Conservation (phyloP, 2,888 invertebrate species). For the Drosophila anomelani region DNA sequence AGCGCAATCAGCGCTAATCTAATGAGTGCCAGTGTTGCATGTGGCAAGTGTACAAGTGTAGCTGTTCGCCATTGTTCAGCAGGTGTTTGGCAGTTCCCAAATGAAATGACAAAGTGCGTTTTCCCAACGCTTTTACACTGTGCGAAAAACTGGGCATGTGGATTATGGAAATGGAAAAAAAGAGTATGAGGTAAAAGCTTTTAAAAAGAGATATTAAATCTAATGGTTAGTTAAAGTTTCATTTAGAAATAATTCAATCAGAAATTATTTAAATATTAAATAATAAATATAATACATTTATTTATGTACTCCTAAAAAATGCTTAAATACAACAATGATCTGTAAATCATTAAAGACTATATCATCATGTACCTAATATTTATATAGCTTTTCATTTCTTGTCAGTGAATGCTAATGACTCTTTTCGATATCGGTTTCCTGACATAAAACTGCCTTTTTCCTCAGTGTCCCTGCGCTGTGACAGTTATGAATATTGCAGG, state of each 20-base stretch:
- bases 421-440: background rate
- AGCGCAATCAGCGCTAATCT: constrained; percentile 69
- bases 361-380: no score
- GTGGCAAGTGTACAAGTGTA: constrained; percentile 33
- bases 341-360: no score
- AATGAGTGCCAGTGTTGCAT: constrained; percentile 61
- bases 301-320: no score
- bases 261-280: no score
- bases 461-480: constrained; percentile 27
- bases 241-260: no score
- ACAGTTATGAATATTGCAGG: constrained; percentile 75
- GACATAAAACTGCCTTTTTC: background rate
- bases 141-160: background rate
- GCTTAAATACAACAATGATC: no score
- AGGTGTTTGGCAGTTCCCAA: constrained; percentile 35
- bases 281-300: no score
- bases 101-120: constrained; percentile 19
- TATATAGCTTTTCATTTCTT: background rate
- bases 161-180: background rate
- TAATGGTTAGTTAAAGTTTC: no score
- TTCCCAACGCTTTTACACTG: background rate
- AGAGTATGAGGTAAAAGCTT: background rate
- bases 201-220: background rate
- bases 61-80: constrained; percentile 22
- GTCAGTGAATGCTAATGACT: background rate